Percentiles rank a stretch among this genome's conserved stretches.
Conservation (phyloP, 2,113 vertebrate genomes). For the Hemibagrus wyckioides region DNA sequence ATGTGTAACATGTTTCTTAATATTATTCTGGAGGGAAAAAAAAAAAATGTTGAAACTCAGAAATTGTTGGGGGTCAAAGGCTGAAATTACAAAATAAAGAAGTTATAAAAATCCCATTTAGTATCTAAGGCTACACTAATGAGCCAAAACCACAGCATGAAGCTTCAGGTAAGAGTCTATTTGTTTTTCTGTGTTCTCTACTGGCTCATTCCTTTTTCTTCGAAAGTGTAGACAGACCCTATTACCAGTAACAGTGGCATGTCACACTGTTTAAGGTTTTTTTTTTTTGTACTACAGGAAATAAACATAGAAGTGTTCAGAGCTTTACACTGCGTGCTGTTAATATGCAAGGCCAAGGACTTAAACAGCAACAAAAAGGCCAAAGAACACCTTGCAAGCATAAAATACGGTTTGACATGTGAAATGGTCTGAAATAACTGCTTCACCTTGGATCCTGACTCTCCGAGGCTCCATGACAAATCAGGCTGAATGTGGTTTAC, state of each 20-base stretch:
- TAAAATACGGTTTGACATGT: not conserved
- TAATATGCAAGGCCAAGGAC: slow-evolving; percentile 2
- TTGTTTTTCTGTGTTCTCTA: not conserved
- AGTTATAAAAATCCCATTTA: not conserved
- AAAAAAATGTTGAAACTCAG: not conserved
- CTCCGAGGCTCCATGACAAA: slow-evolving; percentile 29
- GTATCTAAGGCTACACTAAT: not conserved
- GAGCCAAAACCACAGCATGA: not conserved
- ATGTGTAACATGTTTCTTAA: not conserved
- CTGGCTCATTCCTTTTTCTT: not conserved
- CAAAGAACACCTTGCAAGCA: not conserved
- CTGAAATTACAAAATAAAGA: not conserved
- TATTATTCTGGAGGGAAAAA: not conserved
- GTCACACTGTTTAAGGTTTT: not conserved
- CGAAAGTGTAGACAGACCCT: not conserved
- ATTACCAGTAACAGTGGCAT: not conserved
- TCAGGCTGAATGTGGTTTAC: slow-evolving; percentile 23
- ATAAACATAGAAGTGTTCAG: not conserved
- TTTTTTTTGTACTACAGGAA: not conserved
- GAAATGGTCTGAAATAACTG: slow-evolving; percentile 27
- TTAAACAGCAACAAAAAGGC: not conserved
- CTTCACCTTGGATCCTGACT: slow-evolving; percentile 30
- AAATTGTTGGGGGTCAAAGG: no score
- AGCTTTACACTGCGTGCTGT: not conserved
- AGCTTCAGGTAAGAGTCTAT: not conserved